phyloP scores from a whole-genome alignment of 2,113 vertebrate genomes.

The Oncorhynchus keta region DNA sequence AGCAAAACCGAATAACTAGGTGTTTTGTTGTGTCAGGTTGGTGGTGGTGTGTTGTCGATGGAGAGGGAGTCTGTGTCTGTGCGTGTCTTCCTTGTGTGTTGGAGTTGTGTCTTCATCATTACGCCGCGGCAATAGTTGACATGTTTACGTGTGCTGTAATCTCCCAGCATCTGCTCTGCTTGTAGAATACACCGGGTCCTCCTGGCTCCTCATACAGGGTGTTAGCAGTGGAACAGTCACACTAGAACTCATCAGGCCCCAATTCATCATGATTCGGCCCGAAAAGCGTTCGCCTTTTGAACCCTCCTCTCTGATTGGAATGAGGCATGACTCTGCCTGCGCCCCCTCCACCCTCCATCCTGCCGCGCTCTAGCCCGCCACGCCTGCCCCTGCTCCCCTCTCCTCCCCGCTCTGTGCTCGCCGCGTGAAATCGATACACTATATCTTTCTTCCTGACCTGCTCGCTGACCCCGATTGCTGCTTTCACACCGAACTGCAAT shows the following conservation, averaged over 20 bases:
- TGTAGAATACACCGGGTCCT: conserved; percentile 63
- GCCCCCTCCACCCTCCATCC: conserved; percentile 23
- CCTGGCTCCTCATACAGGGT: conserved; percentile 45
- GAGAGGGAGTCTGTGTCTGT: too few relatives aligned
- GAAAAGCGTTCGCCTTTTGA: conserved; percentile 82
- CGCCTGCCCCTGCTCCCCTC: not conserved
- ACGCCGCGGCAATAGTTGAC: not conserved
- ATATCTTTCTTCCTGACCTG: conserved; percentile 90
- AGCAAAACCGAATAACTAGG: too few relatives aligned
- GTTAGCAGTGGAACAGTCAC: conserved; percentile 71
- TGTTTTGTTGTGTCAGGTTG: too few relatives aligned
- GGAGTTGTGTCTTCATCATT: not conserved
- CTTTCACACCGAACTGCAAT: conserved; percentile 86
- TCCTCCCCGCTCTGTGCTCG: not conserved
- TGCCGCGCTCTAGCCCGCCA: conserved; percentile 78
- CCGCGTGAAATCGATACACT: conserved; percentile 89
- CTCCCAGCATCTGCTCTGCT: conserved; percentile 43
- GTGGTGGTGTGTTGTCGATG: too few relatives aligned
- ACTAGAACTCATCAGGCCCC: conserved; percentile 79
- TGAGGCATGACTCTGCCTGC: conserved; percentile 71
- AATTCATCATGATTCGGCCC: conserved; percentile 86
- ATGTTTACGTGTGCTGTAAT: conserved; percentile 53
- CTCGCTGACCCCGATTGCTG: conserved; percentile 86
- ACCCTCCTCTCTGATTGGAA: conserved; percentile 81
- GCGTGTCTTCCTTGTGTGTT: not conserved